A percentile compares a stretch with the other conserved stretches of the same genome.
These are phyloP conservation scores for Poeciliopsis retropinna DNA, from an alignment of 2,113 vertebrate species.

Conservation along the genomic window DNA sequence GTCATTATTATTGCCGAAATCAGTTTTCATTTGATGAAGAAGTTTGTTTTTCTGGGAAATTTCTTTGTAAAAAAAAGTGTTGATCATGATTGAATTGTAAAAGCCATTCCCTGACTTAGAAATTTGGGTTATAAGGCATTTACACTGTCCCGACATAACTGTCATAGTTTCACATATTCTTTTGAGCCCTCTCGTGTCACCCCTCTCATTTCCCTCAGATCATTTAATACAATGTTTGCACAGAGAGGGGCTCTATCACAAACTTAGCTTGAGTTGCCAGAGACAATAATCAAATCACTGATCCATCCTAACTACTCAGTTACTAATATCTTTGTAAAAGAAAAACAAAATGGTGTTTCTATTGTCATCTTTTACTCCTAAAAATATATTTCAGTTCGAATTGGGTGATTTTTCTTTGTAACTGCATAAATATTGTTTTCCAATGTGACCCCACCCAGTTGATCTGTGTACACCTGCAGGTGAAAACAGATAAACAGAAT, in stretches of 20 bases:
- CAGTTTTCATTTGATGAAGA: too few species aligned
- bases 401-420: background rate
- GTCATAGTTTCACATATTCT: slow-evolving; percentile 23
- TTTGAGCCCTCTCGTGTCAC: slow-evolving; percentile 3
- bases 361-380: background rate
- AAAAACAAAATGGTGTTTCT: background rate
- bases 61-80: too few species aligned
- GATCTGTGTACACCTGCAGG: background rate
- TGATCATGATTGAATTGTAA: too few species aligned
- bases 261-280: slow-evolving; percentile 13
- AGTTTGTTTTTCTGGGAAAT: too few species aligned
- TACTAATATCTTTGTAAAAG: background rate
- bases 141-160: slow-evolving; percentile 40
- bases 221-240: slow-evolving; percentile 37
- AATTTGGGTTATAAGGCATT: background rate
- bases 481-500: background rate
- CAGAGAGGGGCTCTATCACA: slow-evolving; percentile 14
- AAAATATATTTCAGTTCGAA: background rate
- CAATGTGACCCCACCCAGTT: background rate
- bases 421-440: background rate
- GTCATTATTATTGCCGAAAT: too few species aligned
- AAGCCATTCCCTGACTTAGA: slow-evolving; percentile 14
- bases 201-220: slow-evolving; percentile 22
- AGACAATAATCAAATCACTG: slow-evolving; percentile 12
- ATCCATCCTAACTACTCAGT: background rate